Base-by-base conservation (phyloP, 2,888 invertebrate species). In the Habroteleia sp. region DNA sequence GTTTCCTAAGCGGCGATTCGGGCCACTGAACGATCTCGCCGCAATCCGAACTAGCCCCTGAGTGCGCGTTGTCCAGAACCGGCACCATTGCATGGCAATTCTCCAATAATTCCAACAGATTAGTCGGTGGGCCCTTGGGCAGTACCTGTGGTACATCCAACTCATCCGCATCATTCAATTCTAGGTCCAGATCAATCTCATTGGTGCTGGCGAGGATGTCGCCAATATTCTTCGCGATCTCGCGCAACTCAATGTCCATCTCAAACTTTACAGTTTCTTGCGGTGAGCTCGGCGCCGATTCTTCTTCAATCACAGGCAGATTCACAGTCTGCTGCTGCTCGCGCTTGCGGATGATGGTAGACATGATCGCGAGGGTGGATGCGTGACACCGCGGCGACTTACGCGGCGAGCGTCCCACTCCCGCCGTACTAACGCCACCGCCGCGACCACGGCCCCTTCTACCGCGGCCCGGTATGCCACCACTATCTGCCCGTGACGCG, bases 371-470 rank as follows among this genome's bases (percentile, higher is more conserved):
- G 68, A 96, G 88, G 0, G 96, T 96, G 0, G 96, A 96, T 0
- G 96, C 96, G 84, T 96, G 96, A 85, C 96, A 96, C 13, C 96
- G 90, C 0, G 96, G 96, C 0, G 95, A 96, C 84, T 96, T 96
- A 31, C 96, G 90, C 0, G 96, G 94, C 72, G 92, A 93, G 20
- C 90, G 89, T 41, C 91, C 2, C 79, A 5, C 11, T 76, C 2
- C 72, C 2, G 23, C 3, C n/a, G 11, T 2, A 33, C 10, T 71
- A 54, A 56, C 41, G 56, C 62, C 66, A 17, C 79, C 69, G 2
- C 81, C 79, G 0, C 80, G 80, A 23, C 81, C 80, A 25, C 78
- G 80, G 16, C 74, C 78, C 5, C 69, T 62, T 1, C 35, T 68
- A 0, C 83, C 81, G 10, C 16, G 54, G 42, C 74, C 79, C 4